These are phyloP conservation scores for Platalea minor DNA, from an alignment of 2,797 vertebrate genomes.

Conservation along the genomic window DNA sequence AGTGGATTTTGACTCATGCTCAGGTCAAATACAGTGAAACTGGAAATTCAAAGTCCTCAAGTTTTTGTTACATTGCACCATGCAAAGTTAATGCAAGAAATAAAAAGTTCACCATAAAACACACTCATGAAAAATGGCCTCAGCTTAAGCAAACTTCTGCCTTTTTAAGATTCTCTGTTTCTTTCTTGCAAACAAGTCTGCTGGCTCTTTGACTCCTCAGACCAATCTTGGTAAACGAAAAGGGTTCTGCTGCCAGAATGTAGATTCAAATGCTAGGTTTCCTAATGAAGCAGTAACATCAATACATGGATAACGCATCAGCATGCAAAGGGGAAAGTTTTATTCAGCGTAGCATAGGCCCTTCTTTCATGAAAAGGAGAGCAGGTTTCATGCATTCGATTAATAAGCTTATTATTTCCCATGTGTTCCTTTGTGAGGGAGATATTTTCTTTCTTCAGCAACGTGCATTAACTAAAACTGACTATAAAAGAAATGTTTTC, in stretches of 20 bases:
- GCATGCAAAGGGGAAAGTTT: constrained; percentile 49
- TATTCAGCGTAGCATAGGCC: constrained; percentile 54
- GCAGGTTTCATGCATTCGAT: constrained; percentile 47
- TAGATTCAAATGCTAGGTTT: neutral
- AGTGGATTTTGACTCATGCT: neutral
- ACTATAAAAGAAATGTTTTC: constrained; percentile 71
- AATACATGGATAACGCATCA: constrained; percentile 30
- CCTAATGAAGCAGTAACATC: constrained; percentile 42
- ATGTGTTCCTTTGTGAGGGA: constrained; percentile 46
- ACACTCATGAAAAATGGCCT: neutral
- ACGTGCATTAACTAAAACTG: constrained; percentile 65
- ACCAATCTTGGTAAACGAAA: neutral
- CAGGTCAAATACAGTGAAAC: neutral
- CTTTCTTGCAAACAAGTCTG: neutral
- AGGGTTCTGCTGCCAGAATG: constrained; percentile 17
- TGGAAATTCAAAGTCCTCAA: neutral
- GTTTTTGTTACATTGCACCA: neutral
- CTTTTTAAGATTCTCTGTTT: neutral
- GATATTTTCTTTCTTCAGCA: constrained; percentile 68
- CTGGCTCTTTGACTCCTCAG: neutral
- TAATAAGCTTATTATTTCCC: constrained; percentile 69
- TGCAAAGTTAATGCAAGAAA: neutral
- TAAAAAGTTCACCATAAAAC: neutral
- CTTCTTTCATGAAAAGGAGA: constrained; percentile 64
- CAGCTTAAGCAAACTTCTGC: neutral